Conservation (phyloP, 2,113 vertebrate genomes). For the Lamprologus speciosus region DNA sequence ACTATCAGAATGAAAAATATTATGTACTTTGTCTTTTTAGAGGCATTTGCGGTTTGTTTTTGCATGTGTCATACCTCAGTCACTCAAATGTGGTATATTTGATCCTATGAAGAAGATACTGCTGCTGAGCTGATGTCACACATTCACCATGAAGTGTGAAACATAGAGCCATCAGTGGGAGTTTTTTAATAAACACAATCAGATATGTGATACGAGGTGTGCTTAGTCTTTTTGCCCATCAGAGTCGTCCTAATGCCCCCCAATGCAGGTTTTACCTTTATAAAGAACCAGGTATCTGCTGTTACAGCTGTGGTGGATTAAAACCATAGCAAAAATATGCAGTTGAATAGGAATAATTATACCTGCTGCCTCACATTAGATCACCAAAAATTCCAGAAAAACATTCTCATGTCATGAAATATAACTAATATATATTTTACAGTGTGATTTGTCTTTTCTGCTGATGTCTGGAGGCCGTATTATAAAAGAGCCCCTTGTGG, state of each 20-base stretch:
- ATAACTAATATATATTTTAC: not conserved
- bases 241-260: not conserved
- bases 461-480: not conserved
- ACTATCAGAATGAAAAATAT: not conserved
- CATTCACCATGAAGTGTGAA: not conserved
- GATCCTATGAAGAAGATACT: not conserved
- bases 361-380: not conserved
- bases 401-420: not conserved
- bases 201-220: not conserved
- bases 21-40: not conserved
- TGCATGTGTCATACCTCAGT: not conserved
- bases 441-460: not conserved
- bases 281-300: not conserved
- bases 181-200: not conserved
- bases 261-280: not conserved
- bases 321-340: not conserved
- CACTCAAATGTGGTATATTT: not conserved
- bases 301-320: not conserved
- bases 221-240: not conserved
- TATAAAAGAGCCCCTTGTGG: not conserved
- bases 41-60: accelerated
- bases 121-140: not conserved
- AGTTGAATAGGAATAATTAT: not conserved
- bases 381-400: not conserved
- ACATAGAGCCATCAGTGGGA: not conserved